Evolutionary conservation across 1,140 invertebrate species (phyloP).

Genomic region (Drosophila biarmipes): DNA sequence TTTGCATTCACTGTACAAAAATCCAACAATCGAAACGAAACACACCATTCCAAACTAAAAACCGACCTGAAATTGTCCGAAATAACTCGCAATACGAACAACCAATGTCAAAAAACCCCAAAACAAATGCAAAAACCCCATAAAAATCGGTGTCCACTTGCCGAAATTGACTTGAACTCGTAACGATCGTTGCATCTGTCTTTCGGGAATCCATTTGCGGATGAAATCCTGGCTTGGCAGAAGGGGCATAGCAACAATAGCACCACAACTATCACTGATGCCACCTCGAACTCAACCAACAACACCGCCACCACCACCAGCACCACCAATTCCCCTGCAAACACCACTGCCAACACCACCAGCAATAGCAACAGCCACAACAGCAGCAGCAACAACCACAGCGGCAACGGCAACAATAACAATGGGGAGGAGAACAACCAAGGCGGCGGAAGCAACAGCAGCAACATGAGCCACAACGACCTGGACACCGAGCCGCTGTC

Average conservation of each 20-base stretch:
- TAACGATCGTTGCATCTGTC: background rate
- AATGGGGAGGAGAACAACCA: conserved; percentile 14
- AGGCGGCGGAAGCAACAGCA: conserved; percentile 9
- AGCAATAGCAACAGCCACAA: conserved; percentile 2
- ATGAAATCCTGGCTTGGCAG: conserved; percentile 38
- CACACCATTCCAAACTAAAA: conserved; percentile 22
- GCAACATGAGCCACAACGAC: conserved; percentile 50
- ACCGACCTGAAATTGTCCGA: conserved; percentile 44
- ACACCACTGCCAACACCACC: conserved; percentile 17
- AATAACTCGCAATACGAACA: conserved; percentile 13
- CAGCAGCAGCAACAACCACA: conserved; percentile 4
- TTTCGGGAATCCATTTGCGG: conserved; percentile 33
- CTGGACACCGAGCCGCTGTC: conserved; percentile 51
- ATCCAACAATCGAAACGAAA: conserved; percentile 43
- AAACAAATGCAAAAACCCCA: conserved; percentile 22
- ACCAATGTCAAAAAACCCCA: conserved; percentile 15
- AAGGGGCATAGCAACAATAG: conserved; percentile 52
- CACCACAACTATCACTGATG: conserved; percentile 1
- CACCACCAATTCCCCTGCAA: conserved; percentile 11
- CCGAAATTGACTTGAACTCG: background rate
- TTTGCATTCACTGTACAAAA: conserved; percentile 72
- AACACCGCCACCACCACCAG: background rate
- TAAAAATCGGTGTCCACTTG: conserved; percentile 1
- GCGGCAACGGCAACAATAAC: background rate
- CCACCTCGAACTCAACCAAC: conserved; percentile 5